A percentile compares a stretch with the other conserved stretches of the same genome.
Conservation (phyloP, 2,113 vertebrate genomes). For the Bambusicola thoracicus region DNA sequence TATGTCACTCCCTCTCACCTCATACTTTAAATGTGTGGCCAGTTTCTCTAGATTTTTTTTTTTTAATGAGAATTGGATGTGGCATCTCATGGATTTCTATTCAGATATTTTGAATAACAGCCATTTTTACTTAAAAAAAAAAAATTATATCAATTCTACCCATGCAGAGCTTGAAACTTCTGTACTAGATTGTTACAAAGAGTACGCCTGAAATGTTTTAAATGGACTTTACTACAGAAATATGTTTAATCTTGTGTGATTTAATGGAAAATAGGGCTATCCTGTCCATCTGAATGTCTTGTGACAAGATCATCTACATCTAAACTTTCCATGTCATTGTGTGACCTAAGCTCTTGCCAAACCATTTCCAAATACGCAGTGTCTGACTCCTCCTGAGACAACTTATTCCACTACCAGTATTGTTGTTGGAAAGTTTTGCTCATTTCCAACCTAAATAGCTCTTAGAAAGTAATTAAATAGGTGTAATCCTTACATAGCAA, state of each 20-base stretch:
- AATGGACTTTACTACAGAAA: accelerated
- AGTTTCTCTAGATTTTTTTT: not conserved
- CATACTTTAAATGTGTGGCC: not conserved
- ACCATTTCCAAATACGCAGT: not conserved
- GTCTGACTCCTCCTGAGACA: not conserved
- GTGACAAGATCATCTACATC: not conserved
- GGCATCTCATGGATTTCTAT: not conserved
- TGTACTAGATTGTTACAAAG: not conserved
- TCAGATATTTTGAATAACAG: not conserved
- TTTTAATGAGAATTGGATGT: not conserved
- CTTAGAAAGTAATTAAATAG: not conserved
- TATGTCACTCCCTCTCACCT: not conserved
- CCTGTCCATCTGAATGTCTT: not conserved
- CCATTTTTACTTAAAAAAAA: not conserved
- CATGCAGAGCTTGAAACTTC: not conserved
- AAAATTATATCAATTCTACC: not conserved
- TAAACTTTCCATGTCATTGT: not conserved
- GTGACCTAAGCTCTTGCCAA: not conserved
- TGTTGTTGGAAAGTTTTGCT: conserved; percentile 36
- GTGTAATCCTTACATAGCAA: not conserved
- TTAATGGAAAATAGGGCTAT: not conserved
- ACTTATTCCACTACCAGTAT: not conserved
- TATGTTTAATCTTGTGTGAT: not conserved
- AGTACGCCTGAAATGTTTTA: not conserved
- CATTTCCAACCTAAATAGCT: conserved; percentile 21